Conservation (phyloP, 1,140 invertebrate species). For the Drosophila nigromelanica region DNA sequence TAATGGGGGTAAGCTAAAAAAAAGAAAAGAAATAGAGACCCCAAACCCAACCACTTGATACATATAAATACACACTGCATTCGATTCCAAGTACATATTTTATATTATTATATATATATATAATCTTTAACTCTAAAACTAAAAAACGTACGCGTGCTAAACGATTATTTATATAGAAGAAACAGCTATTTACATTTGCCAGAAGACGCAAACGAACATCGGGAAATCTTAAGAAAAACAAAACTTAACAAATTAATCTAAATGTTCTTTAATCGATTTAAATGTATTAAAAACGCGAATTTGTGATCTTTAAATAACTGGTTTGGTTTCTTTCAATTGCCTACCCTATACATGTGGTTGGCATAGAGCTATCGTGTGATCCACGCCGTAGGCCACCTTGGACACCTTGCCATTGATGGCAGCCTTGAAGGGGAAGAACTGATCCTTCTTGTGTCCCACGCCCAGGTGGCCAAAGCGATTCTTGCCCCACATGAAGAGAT, state of each 20-base stretch:
- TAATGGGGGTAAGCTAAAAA: not conserved
- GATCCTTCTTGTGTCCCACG: conserved; percentile 90
- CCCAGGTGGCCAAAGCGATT: conserved; percentile 94
- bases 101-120: conserved; percentile 71
- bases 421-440: conserved; percentile 95
- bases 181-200: conserved; percentile 42
- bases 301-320: conserved; percentile 70
- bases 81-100: conserved; percentile 78
- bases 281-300: conserved; percentile 83
- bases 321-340: conserved; percentile 7
- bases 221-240: conserved; percentile 28
- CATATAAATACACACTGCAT: conserved; percentile 54
- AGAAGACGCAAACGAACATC: conserved; percentile 38
- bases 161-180: conserved; percentile 57
- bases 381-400: conserved; percentile 91
- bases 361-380: conserved; percentile 92
- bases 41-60: conserved; percentile 28
- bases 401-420: conserved; percentile 89
- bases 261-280: conserved; percentile 80
- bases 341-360: conserved; percentile 87
- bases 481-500: conserved; percentile 95
- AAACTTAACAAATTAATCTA: conserved; percentile 67
- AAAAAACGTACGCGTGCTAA: conserved; percentile 48
- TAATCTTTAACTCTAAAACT: conserved; percentile 64
- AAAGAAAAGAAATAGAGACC: not conserved